Percentiles rank a stretch among this genome's conserved stretches.
These are phyloP conservation scores for Aplochiton taeniatus DNA, from an alignment of 2,797 vertebrate genomes.

Conservation along the genomic window DNA sequence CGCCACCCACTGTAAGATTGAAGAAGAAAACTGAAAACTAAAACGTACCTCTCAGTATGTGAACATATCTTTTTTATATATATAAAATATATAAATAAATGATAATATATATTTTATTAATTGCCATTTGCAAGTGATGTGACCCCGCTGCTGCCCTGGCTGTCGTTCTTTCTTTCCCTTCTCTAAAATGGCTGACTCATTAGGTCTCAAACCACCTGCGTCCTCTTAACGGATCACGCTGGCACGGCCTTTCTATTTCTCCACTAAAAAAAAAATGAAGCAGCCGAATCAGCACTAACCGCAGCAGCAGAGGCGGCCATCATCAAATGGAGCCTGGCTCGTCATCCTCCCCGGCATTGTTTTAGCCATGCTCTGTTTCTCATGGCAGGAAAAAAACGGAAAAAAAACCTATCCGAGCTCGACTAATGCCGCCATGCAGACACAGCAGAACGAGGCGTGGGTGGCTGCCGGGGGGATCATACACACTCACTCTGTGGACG, in stretches of 20 bases:
- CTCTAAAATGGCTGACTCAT: conserved; percentile 53
- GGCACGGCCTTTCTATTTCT: conserved; percentile 30
- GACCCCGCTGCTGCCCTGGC: not conserved
- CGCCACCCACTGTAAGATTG: no score
- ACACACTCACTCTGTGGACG: conserved; percentile 68
- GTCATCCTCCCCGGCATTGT: conserved; percentile 70
- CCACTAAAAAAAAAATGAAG: conserved; percentile 45
- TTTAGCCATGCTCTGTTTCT: conserved; percentile 82
- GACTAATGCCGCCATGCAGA: conserved; percentile 74
- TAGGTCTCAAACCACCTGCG: conserved; percentile 68
- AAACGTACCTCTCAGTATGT: no score
- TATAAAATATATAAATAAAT: no score
- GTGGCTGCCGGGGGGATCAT: conserved; percentile 47
- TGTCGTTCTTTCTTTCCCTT: conserved; percentile 25
- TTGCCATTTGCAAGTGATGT: not conserved
- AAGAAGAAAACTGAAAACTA: no score
- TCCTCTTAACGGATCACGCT: conserved; percentile 56
- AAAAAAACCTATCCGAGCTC: conserved; percentile 61
- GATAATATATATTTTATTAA: not conserved
- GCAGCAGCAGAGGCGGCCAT: conserved; percentile 34
- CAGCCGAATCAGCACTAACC: conserved; percentile 26
- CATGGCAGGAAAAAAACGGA: no score
- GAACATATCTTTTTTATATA: no score
- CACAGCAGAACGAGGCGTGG: conserved; percentile 67
- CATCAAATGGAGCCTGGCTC: conserved; percentile 63